Percentiles rank a stretch among this genome's conserved stretches.
Conservation (phyloP, 2,797 vertebrate genomes). For the Dendrocincla fuliginosa region DNA sequence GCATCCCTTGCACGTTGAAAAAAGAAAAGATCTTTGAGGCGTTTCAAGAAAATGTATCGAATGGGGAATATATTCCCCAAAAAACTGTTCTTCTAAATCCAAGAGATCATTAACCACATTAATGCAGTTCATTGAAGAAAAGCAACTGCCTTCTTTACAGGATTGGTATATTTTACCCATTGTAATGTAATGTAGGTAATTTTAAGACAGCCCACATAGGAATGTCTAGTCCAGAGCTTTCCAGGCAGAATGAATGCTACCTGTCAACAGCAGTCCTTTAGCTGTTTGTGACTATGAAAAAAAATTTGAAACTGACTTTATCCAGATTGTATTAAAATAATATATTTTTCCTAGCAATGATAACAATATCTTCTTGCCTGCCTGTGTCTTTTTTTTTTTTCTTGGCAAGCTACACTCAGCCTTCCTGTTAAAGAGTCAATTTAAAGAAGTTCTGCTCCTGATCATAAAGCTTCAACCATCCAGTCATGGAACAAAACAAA, state of each 20-base stretch:
- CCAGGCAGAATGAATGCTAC: neutral
- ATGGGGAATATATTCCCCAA: neutral
- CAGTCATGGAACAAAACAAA: neutral
- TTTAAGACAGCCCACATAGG: neutral
- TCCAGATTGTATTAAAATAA: neutral
- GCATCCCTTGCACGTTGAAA: neutral
- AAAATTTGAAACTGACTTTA: neutral
- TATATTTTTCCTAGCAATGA: neutral
- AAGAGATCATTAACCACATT: neutral
- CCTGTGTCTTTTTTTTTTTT: neutral
- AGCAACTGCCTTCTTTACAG: neutral
- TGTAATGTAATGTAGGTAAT: neutral
- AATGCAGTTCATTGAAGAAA: neutral
- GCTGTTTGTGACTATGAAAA: neutral
- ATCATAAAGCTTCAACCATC: neutral
- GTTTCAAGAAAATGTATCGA: neutral
- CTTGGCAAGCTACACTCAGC: neutral
- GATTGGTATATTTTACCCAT: neutral
- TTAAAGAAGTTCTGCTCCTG: neutral
- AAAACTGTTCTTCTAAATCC: neutral
- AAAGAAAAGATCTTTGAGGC: neutral
- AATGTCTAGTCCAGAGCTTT: neutral
- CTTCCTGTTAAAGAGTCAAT: neutral
- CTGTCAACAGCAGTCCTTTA: neutral
- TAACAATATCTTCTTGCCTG: neutral